Conservation (phyloP, 2,888 invertebrate genomes). For the Amaurobius ferox region DNA sequence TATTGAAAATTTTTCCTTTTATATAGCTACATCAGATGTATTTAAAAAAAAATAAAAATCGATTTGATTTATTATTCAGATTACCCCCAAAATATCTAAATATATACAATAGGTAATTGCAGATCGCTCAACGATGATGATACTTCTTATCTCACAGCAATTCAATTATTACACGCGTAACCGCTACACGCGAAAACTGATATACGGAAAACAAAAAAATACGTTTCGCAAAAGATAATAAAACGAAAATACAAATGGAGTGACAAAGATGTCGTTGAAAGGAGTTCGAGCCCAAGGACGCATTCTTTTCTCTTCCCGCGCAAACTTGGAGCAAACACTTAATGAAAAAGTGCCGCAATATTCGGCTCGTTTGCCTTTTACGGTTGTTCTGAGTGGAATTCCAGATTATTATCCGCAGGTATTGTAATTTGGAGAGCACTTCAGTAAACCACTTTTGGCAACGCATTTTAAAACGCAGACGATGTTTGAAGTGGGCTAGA, state of each 20-base stretch:
- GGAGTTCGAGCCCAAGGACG: constrained; percentile 42
- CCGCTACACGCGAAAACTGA: neutral
- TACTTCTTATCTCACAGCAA: too few species aligned
- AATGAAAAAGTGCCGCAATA: constrained; percentile 6
- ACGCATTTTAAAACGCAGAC: too few species aligned
- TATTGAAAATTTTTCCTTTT: too few species aligned
- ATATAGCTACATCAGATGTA: too few species aligned
- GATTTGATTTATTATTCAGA: too few species aligned
- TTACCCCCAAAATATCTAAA: too few species aligned
- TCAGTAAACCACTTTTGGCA: neutral
- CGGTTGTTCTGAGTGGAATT: neutral
- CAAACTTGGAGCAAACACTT: constrained; percentile 24
- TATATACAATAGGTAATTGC: too few species aligned
- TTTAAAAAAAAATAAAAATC: too few species aligned
- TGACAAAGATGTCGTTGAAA: constrained; percentile 35
- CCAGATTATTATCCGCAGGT: neutral
- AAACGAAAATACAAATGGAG: neutral
- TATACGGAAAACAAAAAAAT: neutral
- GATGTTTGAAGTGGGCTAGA: too few species aligned
- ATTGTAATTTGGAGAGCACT: neutral
- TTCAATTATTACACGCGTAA: too few species aligned
- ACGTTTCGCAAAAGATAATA: neutral
- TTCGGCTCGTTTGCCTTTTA: constrained; percentile 1
- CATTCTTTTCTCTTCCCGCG: constrained; percentile 36
- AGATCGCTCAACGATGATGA: too few species aligned